phyloP scores from a whole-genome alignment of 92 coral and sea anemone species.

The Muricea muricata region DNA sequence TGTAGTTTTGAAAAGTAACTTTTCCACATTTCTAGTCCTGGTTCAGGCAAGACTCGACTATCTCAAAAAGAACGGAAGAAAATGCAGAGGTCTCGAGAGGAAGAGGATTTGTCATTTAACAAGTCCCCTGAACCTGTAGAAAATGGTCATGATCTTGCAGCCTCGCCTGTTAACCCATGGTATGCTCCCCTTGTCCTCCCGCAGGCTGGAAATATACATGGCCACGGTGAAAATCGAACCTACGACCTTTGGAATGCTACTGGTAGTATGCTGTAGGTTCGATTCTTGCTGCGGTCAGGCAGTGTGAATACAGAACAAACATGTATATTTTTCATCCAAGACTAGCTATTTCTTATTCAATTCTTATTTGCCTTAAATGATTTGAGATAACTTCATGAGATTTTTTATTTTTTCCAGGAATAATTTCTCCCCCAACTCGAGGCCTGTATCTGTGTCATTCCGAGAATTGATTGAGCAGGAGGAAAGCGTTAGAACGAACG shows the following conservation, averaged over 20 bases:
- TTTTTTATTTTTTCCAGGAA: constrained; percentile 64
- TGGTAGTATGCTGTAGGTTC: too few species aligned
- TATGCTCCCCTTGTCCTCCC: constrained; percentile 27
- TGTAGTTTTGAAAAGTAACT: too few species aligned
- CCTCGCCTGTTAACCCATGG: constrained; percentile 71
- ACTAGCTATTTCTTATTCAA: too few species aligned
- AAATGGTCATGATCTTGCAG: not conserved
- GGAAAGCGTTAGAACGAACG: constrained; percentile 37
- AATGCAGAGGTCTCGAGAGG: constrained; percentile 11
- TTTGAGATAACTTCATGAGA: too few species aligned
- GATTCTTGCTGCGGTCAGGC: too few species aligned
- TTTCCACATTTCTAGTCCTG: not conserved
- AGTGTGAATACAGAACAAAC: too few species aligned
- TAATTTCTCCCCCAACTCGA: constrained; percentile 53
- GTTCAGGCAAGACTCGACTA: constrained; percentile 15
- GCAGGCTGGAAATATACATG: too few species aligned
- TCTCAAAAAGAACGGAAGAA: constrained; percentile 43
- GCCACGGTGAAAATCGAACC: too few species aligned
- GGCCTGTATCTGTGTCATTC: constrained; percentile 76
- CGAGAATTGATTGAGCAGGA: constrained; percentile 85
- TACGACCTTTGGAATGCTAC: too few species aligned
- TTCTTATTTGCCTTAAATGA: too few species aligned
- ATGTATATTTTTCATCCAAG: too few species aligned
- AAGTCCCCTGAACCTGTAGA: not conserved
- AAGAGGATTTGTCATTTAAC: not conserved